A percentile compares a stretch with the other conserved stretches of the same genome.
Conservation (phyloP, 2,113 vertebrate genomes). For the Haliaeetus leucogaster region DNA sequence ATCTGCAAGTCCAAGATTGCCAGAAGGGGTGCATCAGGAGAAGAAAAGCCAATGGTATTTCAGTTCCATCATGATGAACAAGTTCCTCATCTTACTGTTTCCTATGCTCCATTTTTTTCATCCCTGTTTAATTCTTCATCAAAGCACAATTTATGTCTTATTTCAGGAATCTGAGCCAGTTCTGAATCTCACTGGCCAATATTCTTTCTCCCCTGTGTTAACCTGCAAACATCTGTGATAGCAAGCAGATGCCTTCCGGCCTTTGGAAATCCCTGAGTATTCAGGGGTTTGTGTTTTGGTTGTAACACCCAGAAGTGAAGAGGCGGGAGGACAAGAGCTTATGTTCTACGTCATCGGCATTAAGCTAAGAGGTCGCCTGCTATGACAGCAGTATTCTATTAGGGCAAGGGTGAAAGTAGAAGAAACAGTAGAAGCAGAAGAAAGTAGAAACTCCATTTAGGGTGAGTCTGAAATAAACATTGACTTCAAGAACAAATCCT, state of each 20-base stretch:
- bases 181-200: neutral
- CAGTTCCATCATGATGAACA: neutral
- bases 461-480: neutral
- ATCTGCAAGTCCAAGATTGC: neutral
- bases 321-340: neutral
- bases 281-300: neutral
- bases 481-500: neutral
- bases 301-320: neutral
- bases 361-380: neutral
- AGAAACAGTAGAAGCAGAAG: neutral
- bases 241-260: neutral
- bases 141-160: neutral
- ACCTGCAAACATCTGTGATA: neutral
- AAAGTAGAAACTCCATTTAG: neutral
- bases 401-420: neutral
- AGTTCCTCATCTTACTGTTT: neutral
- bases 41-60: neutral
- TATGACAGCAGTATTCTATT: neutral
- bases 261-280: neutral
- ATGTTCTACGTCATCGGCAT: neutral
- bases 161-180: neutral
- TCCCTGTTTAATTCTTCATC: neutral
- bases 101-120: neutral
- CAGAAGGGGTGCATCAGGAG: neutral
- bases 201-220: neutral